Base-by-base conservation (phyloP, 2,888 invertebrate genomes). In the Harmothoe impar region DNA sequence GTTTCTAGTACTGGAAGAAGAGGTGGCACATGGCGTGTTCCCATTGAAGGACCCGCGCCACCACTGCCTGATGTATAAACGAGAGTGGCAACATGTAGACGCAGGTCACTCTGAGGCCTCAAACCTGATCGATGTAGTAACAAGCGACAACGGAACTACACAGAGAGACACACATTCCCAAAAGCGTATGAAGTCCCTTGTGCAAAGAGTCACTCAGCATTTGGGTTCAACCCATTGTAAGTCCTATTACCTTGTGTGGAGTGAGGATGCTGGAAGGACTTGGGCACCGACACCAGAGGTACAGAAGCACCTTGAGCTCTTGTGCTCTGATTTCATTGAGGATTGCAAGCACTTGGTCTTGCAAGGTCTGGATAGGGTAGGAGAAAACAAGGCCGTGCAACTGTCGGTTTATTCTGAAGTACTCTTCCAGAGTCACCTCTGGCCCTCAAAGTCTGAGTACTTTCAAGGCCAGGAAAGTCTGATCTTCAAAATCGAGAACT, bases 1-100 rank as follows among this genome's bases (percentile, higher is more conserved):
- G 3, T n/a, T 84, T 91, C 43, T 85, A 92, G 92, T 72, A 31
- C 62, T 92, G 72, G 91, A 91, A 31, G 89, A 92, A 31, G 92
- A 92, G n/a, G 33, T 92, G 20, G 68, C 0, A 0, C n/a, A 54
- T 25, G 92, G 92, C 1, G 51, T 92, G 0, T 86, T 92, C 17
- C 77, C 89, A 5, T 52, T 72, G 5, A 86, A 89, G 25, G 88
- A 91, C 54, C 92, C 92, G 0, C 88, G 92, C 17, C 89, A 56
- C 52, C 91, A 91, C 84, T 91, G 91, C 56, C 43, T 92, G 17
- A 89, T 89, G 33, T 92, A 91, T 84, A 89, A 51, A 17, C 77
- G 92, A 15, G 92, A 92, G 62, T 91, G 90, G 54, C 89, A 84
- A 43, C 29, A 91, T 43, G 25, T 91, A 20, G 89, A 85, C 51